Conservation (phyloP, 2,888 invertebrate species). For the Automeris io region DNA sequence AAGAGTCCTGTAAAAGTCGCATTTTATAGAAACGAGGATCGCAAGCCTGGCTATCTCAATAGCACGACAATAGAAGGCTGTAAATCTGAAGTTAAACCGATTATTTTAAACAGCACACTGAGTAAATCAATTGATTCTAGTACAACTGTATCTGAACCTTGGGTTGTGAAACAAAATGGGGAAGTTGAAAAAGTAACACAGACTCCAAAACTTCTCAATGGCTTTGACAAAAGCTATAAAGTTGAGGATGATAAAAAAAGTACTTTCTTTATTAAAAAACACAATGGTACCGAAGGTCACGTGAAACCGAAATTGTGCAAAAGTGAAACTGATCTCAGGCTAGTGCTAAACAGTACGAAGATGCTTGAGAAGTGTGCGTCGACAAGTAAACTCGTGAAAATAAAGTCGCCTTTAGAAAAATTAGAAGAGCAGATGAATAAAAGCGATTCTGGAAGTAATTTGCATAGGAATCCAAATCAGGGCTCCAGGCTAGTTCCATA, state of each 20-base stretch:
- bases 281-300: conserved; percentile 40
- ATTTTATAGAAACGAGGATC: conserved; percentile 56
- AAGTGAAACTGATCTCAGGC: conserved; percentile 47
- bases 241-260: conserved; percentile 54
- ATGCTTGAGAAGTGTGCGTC: conserved; percentile 40
- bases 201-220: conserved; percentile 45
- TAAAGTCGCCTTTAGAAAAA: conserved; percentile 62
- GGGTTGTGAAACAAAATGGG: conserved; percentile 69
- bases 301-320: conserved; percentile 44
- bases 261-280: conserved; percentile 51
- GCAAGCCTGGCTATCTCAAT: conserved; percentile 43
- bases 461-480: conserved; percentile 40
- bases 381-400: conserved; percentile 47
- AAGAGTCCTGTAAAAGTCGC: conserved; percentile 70
- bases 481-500: conserved; percentile 75
- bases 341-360: conserved; percentile 29
- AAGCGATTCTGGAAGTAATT: conserved; percentile 36
- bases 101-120: conserved; percentile 62
- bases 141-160: conserved; percentile 52
- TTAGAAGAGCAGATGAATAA: conserved; percentile 68
- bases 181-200: conserved; percentile 61
- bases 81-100: conserved; percentile 54
- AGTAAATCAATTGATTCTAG: conserved; percentile 44
- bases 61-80: conserved; percentile 41
- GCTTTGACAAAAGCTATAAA: conserved; percentile 41